Base-by-base conservation (phyloP, 2,113 vertebrate species). In the Tautogolabrus adspersus region DNA sequence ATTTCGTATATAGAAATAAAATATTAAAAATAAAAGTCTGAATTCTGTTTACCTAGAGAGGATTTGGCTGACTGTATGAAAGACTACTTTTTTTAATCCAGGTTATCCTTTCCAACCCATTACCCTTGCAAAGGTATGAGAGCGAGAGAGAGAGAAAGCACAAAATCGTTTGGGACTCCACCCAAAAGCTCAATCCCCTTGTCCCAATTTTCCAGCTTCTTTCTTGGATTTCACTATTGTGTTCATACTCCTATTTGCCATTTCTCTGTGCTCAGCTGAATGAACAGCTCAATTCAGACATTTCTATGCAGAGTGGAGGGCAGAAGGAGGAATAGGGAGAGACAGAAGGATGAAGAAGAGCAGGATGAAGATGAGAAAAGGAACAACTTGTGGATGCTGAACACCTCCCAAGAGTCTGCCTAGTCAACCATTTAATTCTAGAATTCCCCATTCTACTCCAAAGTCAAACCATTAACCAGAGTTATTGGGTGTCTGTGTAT, bases 211-310 rank as follows among this genome's bases (percentile, higher is more conserved):
- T 26, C 26, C 38, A 40, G 68, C 67, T 79, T 84, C 23, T 51
- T 47, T 67, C 30, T 74, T 72, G 86, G 70, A 84, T 88, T 89
- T 85, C 75, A 87, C 79, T 69, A 86, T 91, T 91, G 85, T 90
- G 88, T 75, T 83, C 85, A 63, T 76, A 52, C 77, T 1, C 19
- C 83, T 72, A 71, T 82, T 89, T 75, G 52, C 79, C 82, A 89
- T 84, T 90, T 90, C 92, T 92, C 90, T 92, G 46, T 75, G 67
- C 80, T 83, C 88, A 83, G 79, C 85, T 92, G 90, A 90, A 90
- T 90, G 91, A 92, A 85, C 89, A 87, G 79, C 87, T 91, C 86
- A 90, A 88, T 91, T 92, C 86, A 86, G 37, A 59, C 83, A 89
- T 89, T 86, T 65, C 87, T 84, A 86, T 88, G 87, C 76, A 86